Base-by-base conservation (phyloP, 2,888 invertebrate genomes). In the Gymnosoma rotundatum region DNA sequence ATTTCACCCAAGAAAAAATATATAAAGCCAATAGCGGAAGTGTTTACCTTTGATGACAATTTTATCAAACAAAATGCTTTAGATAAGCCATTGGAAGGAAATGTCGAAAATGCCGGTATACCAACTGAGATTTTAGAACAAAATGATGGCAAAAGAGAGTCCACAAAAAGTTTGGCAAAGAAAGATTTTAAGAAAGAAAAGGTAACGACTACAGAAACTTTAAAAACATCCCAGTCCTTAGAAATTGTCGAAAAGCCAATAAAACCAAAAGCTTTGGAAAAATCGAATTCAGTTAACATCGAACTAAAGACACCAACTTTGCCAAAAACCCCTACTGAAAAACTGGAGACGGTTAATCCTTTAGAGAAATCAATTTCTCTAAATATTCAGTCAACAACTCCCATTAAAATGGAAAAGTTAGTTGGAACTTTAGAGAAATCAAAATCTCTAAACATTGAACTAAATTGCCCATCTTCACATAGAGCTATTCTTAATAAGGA, bases 21-120 rank as follows among this genome's bases (percentile, higher is more conserved):
- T 16, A 45, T 75, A 25, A 86, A 84, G 42, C 86, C 86, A 21
- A 86, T 85, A 0, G 89, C 89, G 6, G 88, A 90, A 52, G 86
- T 90, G 10, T 89, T 89, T 52, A 89, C 89, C 2, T 89, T 89
- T 69, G 89, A 89, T 78, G 86, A 86, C 18, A 84, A 78, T 9
- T 14, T 50, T 20, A 42, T 50, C 7, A 45, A 73, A 14, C 18
- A 60, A 48, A 60, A 52, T 0, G 10, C 2, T 16, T 20, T 52
- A 36, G 56, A 32, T 9, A 21, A 38, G 9, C 1, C 42, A 20
- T 21, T 50, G 6, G 25, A 60, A 60, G 18, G 12, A 2, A 32
- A 2, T 12, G 12, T 4, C 5, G 21, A 9, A 10, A 12, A 2
- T 12, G 12, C 7, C 8, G 21, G 8, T 6, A 12, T 36, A n/a